Conservation (phyloP, 2,797 vertebrate genomes). For the Pipistrellus pipistrellus region DNA sequence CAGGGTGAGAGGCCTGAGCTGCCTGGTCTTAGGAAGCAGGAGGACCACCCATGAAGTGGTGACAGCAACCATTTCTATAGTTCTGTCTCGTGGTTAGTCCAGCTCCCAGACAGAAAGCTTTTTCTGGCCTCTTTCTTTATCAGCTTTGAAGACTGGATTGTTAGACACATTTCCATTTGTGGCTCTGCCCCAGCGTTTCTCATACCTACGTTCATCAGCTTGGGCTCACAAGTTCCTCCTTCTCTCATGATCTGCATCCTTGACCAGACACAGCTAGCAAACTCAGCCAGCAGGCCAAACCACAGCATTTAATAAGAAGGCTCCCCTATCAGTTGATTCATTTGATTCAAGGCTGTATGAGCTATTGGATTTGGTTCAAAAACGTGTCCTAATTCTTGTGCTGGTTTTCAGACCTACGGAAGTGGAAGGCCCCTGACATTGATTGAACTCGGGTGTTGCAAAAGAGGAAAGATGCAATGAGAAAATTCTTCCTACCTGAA, state of each 20-base stretch:
- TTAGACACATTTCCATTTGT: neutral
- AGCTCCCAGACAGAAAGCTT: neutral
- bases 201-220: neutral
- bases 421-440: constrained; percentile 5
- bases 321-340: constrained; percentile 36
- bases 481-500: constrained; percentile 35
- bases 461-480: neutral
- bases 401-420: constrained; percentile 20
- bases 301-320: constrained; percentile 18
- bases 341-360: constrained; percentile 57
- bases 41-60: neutral
- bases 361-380: constrained; percentile 38
- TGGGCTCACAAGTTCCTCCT: neutral
- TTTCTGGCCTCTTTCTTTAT: neutral
- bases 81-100: neutral
- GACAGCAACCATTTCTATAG: neutral
- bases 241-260: neutral
- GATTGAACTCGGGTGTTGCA: neutral
- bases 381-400: neutral
- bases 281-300: constrained; percentile 3
- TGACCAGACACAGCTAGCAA: neutral
- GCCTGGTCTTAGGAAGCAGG: neutral
- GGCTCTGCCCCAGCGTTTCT: neutral
- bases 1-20: neutral
- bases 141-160: neutral